phyloP scores from a whole-genome alignment of 2,113 vertebrate species.

The Rostratula benghalensis region DNA sequence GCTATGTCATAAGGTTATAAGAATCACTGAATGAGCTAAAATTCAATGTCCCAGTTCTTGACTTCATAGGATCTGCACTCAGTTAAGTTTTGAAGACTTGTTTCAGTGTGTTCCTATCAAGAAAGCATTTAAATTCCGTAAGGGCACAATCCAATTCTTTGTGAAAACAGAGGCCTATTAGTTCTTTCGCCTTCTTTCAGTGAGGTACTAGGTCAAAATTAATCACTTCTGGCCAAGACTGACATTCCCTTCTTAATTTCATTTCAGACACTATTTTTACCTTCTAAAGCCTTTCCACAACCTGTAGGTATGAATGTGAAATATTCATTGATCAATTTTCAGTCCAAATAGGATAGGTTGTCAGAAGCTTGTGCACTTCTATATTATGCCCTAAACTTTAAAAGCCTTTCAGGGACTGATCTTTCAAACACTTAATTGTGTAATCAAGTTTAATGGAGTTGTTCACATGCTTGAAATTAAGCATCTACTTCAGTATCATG shows the following conservation, averaged over 20 bases:
- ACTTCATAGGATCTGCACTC: not conserved
- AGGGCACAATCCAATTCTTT: not conserved
- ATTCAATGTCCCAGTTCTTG: constrained; percentile 21
- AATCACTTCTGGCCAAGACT: not conserved
- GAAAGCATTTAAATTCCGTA: not conserved
- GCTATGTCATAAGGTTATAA: not conserved
- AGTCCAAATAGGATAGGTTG: not conserved
- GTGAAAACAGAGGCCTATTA: not conserved
- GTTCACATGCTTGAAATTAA: constrained; percentile 32
- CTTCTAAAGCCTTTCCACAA: not conserved
- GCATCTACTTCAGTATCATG: not conserved
- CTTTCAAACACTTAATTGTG: constrained; percentile 4
- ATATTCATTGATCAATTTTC: not conserved
- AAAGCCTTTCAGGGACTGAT: constrained; percentile 25
- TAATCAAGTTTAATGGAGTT: constrained; percentile 37
- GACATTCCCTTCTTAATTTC: not conserved
- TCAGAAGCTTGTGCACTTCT: not conserved
- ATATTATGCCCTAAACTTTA: not conserved
- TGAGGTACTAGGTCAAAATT: not conserved
- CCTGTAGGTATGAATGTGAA: not conserved
- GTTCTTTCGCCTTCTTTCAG: not conserved
- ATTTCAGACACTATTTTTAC: not conserved
- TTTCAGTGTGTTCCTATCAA: not conserved
- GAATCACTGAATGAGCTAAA: constrained; percentile 5
- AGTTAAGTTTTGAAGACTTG: not conserved